Evolutionary conservation across 2,113 vertebrate species (phyloP), one percentile per base, ranked within the genome.

Genomic region (Tachuris rubrigastra): DNA sequence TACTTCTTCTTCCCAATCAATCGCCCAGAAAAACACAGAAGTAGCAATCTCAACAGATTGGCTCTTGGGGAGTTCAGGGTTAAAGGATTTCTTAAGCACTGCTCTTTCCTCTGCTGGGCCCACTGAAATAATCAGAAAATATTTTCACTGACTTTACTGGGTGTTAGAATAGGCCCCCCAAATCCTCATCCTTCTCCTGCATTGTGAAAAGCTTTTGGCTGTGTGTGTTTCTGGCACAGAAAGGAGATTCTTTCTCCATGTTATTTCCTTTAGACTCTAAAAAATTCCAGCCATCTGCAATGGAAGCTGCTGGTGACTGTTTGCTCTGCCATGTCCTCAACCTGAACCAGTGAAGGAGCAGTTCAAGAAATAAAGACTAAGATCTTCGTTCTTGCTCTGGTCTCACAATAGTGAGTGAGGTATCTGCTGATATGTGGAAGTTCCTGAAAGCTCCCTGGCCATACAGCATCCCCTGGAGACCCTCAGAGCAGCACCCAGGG

Each of bases 341-440:
- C 35, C 50, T 56, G 50, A 71, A 11, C 9, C 28, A 30, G 41
- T 3, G 16, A 35, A 82, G 30, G 35, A 67, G 21, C 20, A 74
- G 33, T 35, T 79, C 13, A 28, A 20, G 62, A 63, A 62, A 30
- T 6, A 15, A 28, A 77, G 25, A 12, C 9, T 2, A 6, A 25
- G 9, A 18, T 31, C 58, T 46, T 60, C 42, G 9, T 59, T 20
- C 63, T 65, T 81, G 55, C 24, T 67, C 41, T 66, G 21, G 27
- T 33, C 39, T 67, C 31, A 4, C 33, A 16, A 1, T 0, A 22
- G 15, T 1, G 27, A 49, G 55, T 6, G n/a, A 62, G 37, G 5
- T 3, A 15, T 3, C 74, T 85, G 59, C 73, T 69, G 82, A 6
- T 27, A 15, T 2, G 1, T 6, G 30, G 19, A 31, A 42, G 27